These are phyloP conservation scores for Hirtodrosophila cameraria DNA, from an alignment of 2,888 invertebrate species.

Conservation along the genomic window DNA sequence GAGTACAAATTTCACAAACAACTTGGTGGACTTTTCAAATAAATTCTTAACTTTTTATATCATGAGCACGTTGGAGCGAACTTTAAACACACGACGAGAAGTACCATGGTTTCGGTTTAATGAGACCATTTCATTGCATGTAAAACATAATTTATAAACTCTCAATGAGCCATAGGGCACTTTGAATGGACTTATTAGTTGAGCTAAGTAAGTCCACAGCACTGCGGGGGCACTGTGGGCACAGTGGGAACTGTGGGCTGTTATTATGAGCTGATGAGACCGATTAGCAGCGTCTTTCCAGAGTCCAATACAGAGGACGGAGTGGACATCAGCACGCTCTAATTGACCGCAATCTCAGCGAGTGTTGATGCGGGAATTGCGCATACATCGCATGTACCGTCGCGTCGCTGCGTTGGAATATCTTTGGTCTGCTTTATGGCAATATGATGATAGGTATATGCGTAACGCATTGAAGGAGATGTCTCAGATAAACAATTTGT, in stretches of 20 bases:
- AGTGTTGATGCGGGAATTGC: slow-evolving; percentile 46
- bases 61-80: background rate
- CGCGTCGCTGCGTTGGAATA: slow-evolving; percentile 13
- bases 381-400: slow-evolving; percentile 51
- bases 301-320: background rate
- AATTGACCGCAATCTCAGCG: slow-evolving; percentile 55
- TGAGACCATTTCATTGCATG: slow-evolving; percentile 41
- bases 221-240: background rate
- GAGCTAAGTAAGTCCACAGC: slow-evolving; percentile 17
- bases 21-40: background rate
- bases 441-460: slow-evolving; percentile 59
- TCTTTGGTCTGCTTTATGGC: slow-evolving; percentile 26
- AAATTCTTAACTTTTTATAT: background rate
- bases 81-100: background rate
- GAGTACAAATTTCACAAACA: no score
- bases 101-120: slow-evolving; percentile 37
- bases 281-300: slow-evolving; percentile 43
- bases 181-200: slow-evolving; percentile 47
- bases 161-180: slow-evolving; percentile 27
- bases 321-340: slow-evolving; percentile 11
- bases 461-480: no score
- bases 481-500: no score
- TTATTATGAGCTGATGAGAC: slow-evolving; percentile 36
- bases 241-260: fast-evolving
- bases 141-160: slow-evolving; percentile 40